These are phyloP conservation scores for Eulithis testata DNA, from an alignment of 2,888 invertebrate species.

Conservation along the genomic window DNA sequence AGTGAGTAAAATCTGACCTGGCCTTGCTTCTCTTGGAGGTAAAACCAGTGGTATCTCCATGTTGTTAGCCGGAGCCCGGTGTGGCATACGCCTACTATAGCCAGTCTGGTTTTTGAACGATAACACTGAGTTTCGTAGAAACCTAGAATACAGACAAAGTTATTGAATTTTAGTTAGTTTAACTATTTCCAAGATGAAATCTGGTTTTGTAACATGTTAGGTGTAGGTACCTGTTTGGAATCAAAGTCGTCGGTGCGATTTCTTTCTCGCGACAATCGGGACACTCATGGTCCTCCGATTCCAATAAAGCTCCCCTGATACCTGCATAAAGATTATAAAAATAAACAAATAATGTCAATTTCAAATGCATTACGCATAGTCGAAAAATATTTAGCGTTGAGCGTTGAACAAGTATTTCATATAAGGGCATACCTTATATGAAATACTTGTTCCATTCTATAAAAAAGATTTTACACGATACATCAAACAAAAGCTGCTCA, in stretches of 20 bases:
- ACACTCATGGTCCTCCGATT: constrained; percentile 97
- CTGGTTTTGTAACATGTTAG: no score
- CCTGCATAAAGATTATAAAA: constrained; percentile 77
- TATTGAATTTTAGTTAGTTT: no score
- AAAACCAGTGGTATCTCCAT: constrained; percentile 45
- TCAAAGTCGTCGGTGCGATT: constrained; percentile 95
- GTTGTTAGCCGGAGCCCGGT: constrained; percentile 60
- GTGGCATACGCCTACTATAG: constrained; percentile 86
- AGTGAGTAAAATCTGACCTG: constrained; percentile 16
- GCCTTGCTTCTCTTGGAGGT: constrained; percentile 24
- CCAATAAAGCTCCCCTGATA: constrained; percentile 93
- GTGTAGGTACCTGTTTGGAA: constrained; percentile 88
- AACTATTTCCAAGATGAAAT: no score
- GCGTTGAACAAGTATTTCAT: no score
- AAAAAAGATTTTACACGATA: no score
- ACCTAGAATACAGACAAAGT: constrained; percentile 74
- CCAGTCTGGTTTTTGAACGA: constrained; percentile 97
- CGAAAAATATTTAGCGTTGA: no score
- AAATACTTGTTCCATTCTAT: no score
- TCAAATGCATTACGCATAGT: no score
- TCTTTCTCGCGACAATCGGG: constrained; percentile 97
- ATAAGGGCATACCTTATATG: no score
- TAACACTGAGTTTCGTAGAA: constrained; percentile 94
- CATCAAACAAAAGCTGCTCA: no score
- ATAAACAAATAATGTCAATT: no score